Evolutionary conservation across 2,888 invertebrate species (phyloP).

Genomic region (Belgica antarctica): DNA sequence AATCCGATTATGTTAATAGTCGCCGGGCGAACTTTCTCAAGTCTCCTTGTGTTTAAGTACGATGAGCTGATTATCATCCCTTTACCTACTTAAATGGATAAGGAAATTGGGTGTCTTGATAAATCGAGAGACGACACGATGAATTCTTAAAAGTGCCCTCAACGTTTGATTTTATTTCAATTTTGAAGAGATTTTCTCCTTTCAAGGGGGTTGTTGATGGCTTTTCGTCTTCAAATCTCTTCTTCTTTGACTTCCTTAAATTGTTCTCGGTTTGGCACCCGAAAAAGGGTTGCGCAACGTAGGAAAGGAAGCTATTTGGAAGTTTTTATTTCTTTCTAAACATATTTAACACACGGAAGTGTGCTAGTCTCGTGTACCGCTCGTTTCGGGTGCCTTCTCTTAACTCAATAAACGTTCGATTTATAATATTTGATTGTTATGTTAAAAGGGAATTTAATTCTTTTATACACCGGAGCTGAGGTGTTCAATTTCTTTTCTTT

Average conservation of each 20-base stretch:
- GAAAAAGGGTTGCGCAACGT: conserved; percentile 25
- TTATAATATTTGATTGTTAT: conserved; percentile 43
- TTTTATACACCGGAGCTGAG: conserved; percentile 9
- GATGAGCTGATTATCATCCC: conserved; percentile 42
- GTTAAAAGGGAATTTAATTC: conserved; percentile 33
- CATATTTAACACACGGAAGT: conserved; percentile 42
- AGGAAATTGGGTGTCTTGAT: conserved; percentile 27
- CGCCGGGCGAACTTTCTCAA: neutral
- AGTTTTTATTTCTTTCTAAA: conserved; percentile 42
- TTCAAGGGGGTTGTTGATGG: conserved; percentile 27
- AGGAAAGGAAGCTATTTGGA: conserved; percentile 41
- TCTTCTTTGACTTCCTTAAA: conserved; percentile 15
- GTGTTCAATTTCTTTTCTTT: conserved; percentile 28
- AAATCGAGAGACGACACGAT: conserved; percentile 20
- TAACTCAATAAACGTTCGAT: conserved; percentile 40
- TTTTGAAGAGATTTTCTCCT: conserved; percentile 33
- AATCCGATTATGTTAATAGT: conserved; percentile 37
- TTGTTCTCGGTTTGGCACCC: conserved; percentile 7
- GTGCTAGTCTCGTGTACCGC: conserved; percentile 41
- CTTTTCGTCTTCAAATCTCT: neutral
- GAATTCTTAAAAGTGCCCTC: conserved; percentile 27
- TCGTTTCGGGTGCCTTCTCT: conserved; percentile 31
- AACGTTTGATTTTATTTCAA: conserved; percentile 34
- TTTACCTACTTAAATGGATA: conserved; percentile 31
- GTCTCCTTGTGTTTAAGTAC: conserved; percentile 29